These are phyloP conservation scores for Bothrops jararaca DNA, from an alignment of 2,113 vertebrate genomes.

Conservation along the genomic window DNA sequence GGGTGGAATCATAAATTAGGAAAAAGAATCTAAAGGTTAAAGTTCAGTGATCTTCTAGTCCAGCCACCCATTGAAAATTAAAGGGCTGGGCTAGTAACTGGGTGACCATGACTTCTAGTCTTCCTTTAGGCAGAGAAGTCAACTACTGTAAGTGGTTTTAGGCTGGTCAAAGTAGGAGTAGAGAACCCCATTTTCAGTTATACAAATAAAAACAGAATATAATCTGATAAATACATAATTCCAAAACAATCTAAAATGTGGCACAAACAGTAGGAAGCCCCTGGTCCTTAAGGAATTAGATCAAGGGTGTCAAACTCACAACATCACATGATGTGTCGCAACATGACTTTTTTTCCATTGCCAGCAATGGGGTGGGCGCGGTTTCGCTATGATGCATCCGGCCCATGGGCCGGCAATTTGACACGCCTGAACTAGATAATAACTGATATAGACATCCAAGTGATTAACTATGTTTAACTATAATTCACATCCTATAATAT, in stretches of 20 bases:
- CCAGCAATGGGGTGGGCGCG: no score
- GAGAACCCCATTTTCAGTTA: not conserved
- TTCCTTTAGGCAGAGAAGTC: not conserved
- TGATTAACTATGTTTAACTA: constrained; percentile 42
- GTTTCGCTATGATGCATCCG: no score
- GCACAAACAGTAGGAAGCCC: constrained; percentile 3
- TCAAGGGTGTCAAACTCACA: no score
- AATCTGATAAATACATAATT: not conserved
- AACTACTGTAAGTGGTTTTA: not conserved
- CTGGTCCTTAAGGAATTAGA: constrained; percentile 27
- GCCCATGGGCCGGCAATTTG: no score
- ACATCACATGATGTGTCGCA: no score
- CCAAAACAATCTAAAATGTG: not conserved
- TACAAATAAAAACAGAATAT: not conserved
- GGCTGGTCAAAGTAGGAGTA: not conserved
- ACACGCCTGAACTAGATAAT: constrained; percentile 15
- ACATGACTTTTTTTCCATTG: no score
- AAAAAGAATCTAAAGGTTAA: not conserved
- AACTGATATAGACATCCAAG: constrained; percentile 54
- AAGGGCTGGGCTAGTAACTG: no score
- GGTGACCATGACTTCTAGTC: no score
- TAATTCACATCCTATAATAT: constrained; percentile 45
- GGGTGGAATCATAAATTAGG: not conserved
- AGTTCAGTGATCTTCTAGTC: no score
- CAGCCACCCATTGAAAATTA: no score